These are phyloP conservation scores for Trachythela sp. DNA, from an alignment of 64 coral and sea anemone genomes.

Conservation along the genomic window DNA sequence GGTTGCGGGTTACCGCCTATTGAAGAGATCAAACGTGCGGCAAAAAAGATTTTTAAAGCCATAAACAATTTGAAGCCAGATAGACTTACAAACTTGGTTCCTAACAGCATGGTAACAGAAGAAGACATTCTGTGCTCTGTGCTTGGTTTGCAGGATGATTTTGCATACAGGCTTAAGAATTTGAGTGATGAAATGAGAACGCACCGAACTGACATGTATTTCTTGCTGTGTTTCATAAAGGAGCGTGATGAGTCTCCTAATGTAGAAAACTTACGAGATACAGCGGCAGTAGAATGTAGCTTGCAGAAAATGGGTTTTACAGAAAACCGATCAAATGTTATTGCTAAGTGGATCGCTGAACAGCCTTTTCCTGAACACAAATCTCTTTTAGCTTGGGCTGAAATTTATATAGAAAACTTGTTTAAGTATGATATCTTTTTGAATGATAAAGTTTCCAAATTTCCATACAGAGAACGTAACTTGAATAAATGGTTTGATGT, in stretches of 20 bases:
- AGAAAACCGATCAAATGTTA: not conserved
- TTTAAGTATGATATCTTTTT: slow-evolving; percentile 5
- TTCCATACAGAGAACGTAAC: not conserved
- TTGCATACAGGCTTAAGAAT: not conserved
- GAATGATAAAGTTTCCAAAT: not conserved
- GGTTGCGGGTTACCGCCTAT: not conserved
- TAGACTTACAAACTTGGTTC: not conserved
- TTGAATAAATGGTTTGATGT: not conserved
- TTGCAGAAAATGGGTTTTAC: slow-evolving; percentile 2
- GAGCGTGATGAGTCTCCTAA: not conserved
- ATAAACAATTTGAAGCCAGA: not conserved
- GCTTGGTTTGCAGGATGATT: not conserved
- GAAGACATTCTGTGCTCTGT: not conserved
- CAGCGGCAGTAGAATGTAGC: not conserved
- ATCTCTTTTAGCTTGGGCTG: not conserved
- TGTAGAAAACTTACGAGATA: not conserved
- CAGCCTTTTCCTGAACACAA: not conserved
- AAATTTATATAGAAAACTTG: not conserved
- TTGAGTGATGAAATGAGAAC: not conserved
- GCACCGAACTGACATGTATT: slow-evolving; percentile 1
- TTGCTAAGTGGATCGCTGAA: not conserved
- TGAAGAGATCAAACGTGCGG: not conserved
- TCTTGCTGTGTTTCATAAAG: not conserved
- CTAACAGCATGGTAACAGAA: not conserved
- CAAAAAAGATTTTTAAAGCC: not conserved